phyloP scores from a whole-genome alignment of 1,140 invertebrate genomes.

The Mercenaria mercenaria region DNA sequence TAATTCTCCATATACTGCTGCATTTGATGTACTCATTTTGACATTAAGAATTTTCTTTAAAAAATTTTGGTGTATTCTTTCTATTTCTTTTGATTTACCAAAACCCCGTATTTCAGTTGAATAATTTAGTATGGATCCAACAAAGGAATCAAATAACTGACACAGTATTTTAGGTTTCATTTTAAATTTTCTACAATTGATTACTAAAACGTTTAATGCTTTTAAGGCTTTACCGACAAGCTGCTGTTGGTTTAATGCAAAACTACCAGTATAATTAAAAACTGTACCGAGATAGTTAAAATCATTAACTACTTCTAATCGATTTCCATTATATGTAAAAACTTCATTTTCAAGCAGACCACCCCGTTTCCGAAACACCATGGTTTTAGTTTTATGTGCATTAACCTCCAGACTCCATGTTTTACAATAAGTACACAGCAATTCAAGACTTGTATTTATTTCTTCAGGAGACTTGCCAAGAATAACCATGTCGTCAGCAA shows the following conservation, averaged over 20 bases:
- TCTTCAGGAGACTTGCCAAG: conserved; percentile 26
- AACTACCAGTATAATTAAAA: conserved; percentile 57
- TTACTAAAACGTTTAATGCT: conserved; percentile 1
- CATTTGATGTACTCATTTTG: background rate
- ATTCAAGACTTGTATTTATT: conserved; percentile 4
- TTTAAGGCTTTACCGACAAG: conserved; percentile 13
- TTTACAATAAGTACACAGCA: conserved; percentile 40
- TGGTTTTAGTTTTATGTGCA: conserved; percentile 25
- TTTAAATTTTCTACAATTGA: conserved; percentile 12
- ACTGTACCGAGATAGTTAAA: conserved; percentile 47
- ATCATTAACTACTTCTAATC: conserved; percentile 36
- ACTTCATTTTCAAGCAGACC: conserved; percentile 4
- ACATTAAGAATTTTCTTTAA: background rate
- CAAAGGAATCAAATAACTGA: conserved; percentile 22
- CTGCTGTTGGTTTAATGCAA: conserved; percentile 22
- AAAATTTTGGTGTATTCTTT: conserved; percentile 8
- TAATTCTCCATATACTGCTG: conserved; percentile 8
- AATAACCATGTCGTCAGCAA: conserved; percentile 56
- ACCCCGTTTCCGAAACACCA: conserved; percentile 58
- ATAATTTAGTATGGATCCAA: conserved; percentile 39
- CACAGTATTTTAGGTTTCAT: background rate
- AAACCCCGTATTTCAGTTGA: background rate
- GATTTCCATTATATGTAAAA: conserved; percentile 1
- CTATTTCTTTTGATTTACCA: background rate
- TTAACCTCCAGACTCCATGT: conserved; percentile 24